Evolutionary conservation across 64 coral and sea anemone species (phyloP), one percentile per base, ranked within the genome.

Genomic region (Pachyseris speciosa): DNA sequence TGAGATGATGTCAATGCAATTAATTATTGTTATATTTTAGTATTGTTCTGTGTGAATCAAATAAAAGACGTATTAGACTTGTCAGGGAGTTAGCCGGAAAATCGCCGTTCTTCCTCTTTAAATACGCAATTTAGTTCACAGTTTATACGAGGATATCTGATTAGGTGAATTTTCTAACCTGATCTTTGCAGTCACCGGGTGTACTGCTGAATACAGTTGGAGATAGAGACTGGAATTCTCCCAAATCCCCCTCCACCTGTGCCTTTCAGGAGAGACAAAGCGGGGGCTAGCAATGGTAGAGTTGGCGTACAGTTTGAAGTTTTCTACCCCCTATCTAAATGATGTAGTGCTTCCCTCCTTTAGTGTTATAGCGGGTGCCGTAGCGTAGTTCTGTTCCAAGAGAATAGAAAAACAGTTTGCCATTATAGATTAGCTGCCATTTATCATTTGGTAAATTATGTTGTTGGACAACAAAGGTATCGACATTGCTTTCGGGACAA

Each of bases 171-270:
- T 64, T 28, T 11, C 27, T 55, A 26, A 64, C 60, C 60, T 64
- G n/a, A 64, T 64, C 60, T 64, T 64, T 64, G 60, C 60, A 64
- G 60, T 64, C 60, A 30, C 60, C 6, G 60, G 60, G 60, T 64
- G 20, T 64, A 64, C 60, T 27, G 60, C 22, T 27, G 27, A 64
- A 4, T 64, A n/a, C n/a, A 64, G 60, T 64, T 64, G 60, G 25
- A 64, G 22, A 11, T 64, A 55, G 20, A 55, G 51, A 16, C 0
- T 17, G 51, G 9, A 55, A 17, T 55, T 55, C 16, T 55, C 51
- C 11, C 51, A 55, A 4, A 55, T 16, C 13, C 51, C 51, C 16
- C 51, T 55, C 51, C 51, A 64, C 60, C 60, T 25, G 20, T 64
- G 60, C 27, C 60, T 64, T 64, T 64, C 60, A 64, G 22, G n/a